Base-by-base conservation (phyloP, 2,113 vertebrate species). In the Microcebus lehilahytsara region DNA sequence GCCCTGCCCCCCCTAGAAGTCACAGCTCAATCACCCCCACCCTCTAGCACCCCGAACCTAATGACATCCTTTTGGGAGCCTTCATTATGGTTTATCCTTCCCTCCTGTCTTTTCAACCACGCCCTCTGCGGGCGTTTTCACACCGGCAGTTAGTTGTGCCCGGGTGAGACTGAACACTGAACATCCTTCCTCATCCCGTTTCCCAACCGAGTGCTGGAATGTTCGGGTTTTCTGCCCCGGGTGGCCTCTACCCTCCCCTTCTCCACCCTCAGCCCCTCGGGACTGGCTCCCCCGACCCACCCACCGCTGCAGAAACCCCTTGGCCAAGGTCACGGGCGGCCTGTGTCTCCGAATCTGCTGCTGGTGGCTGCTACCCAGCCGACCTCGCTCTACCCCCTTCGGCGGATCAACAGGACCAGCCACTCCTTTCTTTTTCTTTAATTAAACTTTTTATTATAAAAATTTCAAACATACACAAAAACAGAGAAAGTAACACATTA, bases 391-490 rank as follows among this genome's bases (percentile, higher is more conserved):
- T 53, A 25, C 9, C 46, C 13, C 37, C 56, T 32, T 80, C 56
- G 58, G 69, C 14, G 37, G 12, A 10, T 13, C 8, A 17, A 56
- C 37, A 42, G 34, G 19, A 13, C 19, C 4, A 0, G 40, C 8
- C 0, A 60, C 60, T 85, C 6, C 9, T 89, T 79, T 67, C 69
- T 60, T 37, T 66, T 91, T 66, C 37, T 90, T 71, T 64, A 79
- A 58, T 64, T 88, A 49, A n/a, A 30, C 30, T 66, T 90, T 78
- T 75, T 53, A 46, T 77, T 81, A 56, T n/a, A 85, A 22, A 84
- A 51, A 42, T 72, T 90, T 79, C 0, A n/a, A 78, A 25, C 40
- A 16, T 34, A 83, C 9, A 81, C 6, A 62, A 69, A 95, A 64
- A 42, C 34, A 77, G 71, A 69, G 17, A 93, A 90, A 93, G 27